Percentiles rank a stretch among this genome's conserved stretches.
Conservation (phyloP, 1,140 invertebrate species). For the Zaprionus ornatus region DNA sequence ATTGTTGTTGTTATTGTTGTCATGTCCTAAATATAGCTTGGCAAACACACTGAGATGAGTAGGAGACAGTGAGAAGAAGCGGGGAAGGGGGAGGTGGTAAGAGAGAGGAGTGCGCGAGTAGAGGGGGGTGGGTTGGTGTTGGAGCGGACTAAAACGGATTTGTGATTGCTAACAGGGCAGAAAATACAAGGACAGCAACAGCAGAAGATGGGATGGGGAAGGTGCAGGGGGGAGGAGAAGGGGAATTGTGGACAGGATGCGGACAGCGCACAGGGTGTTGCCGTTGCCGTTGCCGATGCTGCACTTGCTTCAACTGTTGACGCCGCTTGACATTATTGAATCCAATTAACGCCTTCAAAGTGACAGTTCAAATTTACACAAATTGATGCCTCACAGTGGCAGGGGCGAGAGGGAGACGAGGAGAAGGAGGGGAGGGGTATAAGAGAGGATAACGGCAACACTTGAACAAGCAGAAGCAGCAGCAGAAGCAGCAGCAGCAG, state of each 20-base stretch:
- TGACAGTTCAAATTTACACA: constrained; percentile 82
- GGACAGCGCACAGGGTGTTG: background rate
- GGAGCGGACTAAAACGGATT: constrained; percentile 29
- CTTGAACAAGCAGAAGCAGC: background rate
- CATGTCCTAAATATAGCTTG: constrained; percentile 46
- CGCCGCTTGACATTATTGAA: constrained; percentile 60
- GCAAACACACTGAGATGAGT: constrained; percentile 17
- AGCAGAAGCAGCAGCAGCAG: background rate
- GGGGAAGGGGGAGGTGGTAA: background rate
- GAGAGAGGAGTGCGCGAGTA: background rate
- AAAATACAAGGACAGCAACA: constrained; percentile 10
- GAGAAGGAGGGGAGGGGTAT: background rate
- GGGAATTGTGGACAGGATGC: background rate
- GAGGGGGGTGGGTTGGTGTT: background rate
- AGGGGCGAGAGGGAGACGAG: background rate
- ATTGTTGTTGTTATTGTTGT: constrained; percentile 18
- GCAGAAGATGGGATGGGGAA: background rate
- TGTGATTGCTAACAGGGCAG: constrained; percentile 22
- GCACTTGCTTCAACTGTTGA: constrained; percentile 31
- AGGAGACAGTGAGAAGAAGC: background rate
- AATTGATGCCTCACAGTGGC: constrained; percentile 53
- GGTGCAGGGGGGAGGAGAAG: background rate
- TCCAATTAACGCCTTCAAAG: constrained; percentile 82
- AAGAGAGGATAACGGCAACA: background rate
- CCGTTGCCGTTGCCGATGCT: constrained; percentile 1